These are phyloP conservation scores for Heterotilapia buettikoferi DNA, from an alignment of 2,113 vertebrate species.

Conservation along the genomic window DNA sequence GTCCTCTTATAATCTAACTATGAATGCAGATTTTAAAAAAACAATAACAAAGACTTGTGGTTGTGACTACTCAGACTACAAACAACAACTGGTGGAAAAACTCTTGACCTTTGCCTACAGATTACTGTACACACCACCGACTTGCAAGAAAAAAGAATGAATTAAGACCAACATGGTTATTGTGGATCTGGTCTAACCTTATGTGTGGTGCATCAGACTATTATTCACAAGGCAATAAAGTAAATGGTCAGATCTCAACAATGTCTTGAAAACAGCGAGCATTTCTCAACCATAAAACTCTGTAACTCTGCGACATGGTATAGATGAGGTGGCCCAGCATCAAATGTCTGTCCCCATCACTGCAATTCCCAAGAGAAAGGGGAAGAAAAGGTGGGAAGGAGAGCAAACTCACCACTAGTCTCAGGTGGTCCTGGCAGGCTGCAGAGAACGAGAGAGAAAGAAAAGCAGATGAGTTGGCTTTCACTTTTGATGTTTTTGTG, in stretches of 20 bases:
- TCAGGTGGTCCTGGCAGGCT: slow-evolving; percentile 24
- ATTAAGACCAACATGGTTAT: accelerated
- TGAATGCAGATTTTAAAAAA: not conserved
- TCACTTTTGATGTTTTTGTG: not conserved
- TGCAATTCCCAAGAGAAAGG: not conserved
- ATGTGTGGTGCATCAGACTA: not conserved
- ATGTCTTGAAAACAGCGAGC: not conserved
- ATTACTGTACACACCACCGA: not conserved
- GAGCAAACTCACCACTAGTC: slow-evolving; percentile 43
- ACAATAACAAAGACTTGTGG: not conserved
- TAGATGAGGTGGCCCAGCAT: not conserved
- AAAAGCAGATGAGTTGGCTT: not conserved
- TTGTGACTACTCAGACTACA: not conserved
- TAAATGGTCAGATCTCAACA: not conserved
- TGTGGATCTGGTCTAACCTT: not conserved
- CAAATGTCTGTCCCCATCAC: not conserved
- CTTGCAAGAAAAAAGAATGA: not conserved
- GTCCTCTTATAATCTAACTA: not conserved
- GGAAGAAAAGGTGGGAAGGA: not conserved
- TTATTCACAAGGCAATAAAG: not conserved
- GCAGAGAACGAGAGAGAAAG: not conserved
- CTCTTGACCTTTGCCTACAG: not conserved
- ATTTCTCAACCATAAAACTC: not conserved
- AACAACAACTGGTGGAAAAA: not conserved
- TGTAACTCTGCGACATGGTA: not conserved